These are phyloP conservation scores for Polydrusus pterygomalis DNA, from an alignment of 2,888 invertebrate species.

Conservation along the genomic window DNA sequence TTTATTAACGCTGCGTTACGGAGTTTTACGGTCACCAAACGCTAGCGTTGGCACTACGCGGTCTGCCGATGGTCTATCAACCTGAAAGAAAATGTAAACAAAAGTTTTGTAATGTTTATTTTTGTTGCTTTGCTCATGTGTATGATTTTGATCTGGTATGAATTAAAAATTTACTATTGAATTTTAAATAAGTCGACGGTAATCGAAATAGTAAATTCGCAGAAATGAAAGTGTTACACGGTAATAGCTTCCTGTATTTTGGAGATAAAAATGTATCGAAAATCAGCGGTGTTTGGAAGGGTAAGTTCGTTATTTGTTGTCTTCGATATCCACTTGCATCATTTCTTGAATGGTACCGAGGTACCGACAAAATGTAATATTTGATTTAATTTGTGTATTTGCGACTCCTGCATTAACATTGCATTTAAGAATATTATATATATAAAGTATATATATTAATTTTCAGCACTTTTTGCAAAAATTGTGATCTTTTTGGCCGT, in stretches of 20 bases:
- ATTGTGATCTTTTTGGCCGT: too few relatives aligned
- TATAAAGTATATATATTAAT: too few relatives aligned
- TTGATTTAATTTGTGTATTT: too few relatives aligned
- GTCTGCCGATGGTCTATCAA: constrained; percentile 44
- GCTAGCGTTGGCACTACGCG: constrained; percentile 36
- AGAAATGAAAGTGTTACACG: constrained; percentile 31
- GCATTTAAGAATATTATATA: too few relatives aligned
- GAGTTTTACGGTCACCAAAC: constrained; percentile 6
- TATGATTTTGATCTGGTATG: constrained; percentile 26
- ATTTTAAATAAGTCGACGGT: constrained; percentile 6
- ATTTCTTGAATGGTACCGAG: too few relatives aligned
- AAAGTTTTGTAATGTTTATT: constrained; percentile 64
- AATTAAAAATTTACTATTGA: constrained; percentile 37
- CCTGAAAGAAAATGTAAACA: constrained; percentile 53
- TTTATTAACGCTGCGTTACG: not conserved
- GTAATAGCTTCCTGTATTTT: constrained; percentile 44
- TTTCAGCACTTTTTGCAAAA: too few relatives aligned
- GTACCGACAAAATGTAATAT: too few relatives aligned
- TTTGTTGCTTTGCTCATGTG: constrained; percentile 60
- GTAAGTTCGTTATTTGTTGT: constrained; percentile 56
- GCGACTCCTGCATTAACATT: too few relatives aligned
- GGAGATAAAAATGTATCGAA: constrained; percentile 60
- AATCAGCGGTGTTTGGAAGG: constrained; percentile 63
- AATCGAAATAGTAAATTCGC: constrained; percentile 23
- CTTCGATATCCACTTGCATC: too few relatives aligned